A percentile compares a stretch with the other conserved stretches of the same genome.
Evolutionary conservation across 2,113 vertebrate species (phyloP).

Genomic region (Leptobrachium ailaonicum): DNA sequence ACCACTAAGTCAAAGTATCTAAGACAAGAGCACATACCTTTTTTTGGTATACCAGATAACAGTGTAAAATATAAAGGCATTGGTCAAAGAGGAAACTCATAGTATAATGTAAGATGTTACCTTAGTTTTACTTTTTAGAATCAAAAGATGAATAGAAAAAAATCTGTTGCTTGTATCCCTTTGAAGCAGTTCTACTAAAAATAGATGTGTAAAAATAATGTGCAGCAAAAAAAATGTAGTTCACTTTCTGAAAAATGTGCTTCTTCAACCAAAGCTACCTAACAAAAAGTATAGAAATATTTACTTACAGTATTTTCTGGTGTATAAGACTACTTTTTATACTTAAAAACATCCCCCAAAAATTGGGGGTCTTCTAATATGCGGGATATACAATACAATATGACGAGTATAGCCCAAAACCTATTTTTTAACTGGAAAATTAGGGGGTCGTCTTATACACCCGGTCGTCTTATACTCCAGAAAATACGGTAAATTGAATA

Average conservation of each 20-base stretch:
- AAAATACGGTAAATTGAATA: too few relatives aligned
- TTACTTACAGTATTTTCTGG: too few relatives aligned
- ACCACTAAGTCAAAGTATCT: constrained; percentile 23
- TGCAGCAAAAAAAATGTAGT: background rate
- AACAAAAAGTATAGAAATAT: too few relatives aligned
- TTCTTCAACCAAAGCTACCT: too few relatives aligned
- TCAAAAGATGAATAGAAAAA: background rate
- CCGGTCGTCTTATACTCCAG: too few relatives aligned
- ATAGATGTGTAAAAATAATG: background rate
- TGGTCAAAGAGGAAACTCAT: constrained; percentile 29
- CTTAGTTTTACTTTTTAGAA: background rate
- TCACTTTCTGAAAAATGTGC: background rate
- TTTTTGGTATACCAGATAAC: background rate
- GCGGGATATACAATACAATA: too few relatives aligned
- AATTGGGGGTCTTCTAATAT: too few relatives aligned
- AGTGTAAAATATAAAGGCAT: constrained; percentile 28
- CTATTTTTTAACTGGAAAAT: too few relatives aligned
- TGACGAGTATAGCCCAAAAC: too few relatives aligned
- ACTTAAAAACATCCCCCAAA: too few relatives aligned
- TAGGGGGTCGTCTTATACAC: too few relatives aligned
- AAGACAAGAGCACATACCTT: background rate
- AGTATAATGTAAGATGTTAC: constrained; percentile 6
- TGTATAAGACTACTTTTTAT: too few relatives aligned
- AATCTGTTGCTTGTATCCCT: background rate
- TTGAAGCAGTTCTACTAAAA: background rate